Base-by-base conservation (phyloP, 2,888 invertebrate genomes). In the Calameuta filiformis region DNA sequence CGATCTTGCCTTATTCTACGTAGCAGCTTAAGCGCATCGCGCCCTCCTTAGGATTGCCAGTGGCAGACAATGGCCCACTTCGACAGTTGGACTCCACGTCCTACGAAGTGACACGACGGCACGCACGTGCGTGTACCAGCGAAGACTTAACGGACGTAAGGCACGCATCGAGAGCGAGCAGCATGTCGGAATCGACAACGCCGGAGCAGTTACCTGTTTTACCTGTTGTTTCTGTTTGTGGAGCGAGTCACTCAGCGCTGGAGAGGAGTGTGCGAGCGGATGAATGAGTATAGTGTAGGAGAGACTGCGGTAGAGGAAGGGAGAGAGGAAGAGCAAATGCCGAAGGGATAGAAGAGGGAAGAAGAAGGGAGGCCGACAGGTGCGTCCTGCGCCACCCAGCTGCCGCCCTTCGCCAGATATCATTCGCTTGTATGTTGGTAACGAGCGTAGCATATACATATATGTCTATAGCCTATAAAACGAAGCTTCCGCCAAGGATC, bases 361-460 rank as follows among this genome's bases (percentile, higher is more conserved):
- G 15, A 33, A 33, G 31, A 82, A 83, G 85, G 86, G 83, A 81
- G 84, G 80, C 76, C 89, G 91, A 89, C 91, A 91, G 91, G 91
- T 91, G 91, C 84, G 84, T 83, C 79, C 80, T 81, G 85, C 87
- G 87, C 89, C 87, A 88, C 85, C 89, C 91, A 90, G 90, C 91
- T 90, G 91, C 90, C 85, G 82, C 84, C 86, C 87, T 82, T 82
- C 81, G 81, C 84, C 84, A 86, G 83, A 88, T 89, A 88, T 88
- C 87, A 86, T 83, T 86, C 83, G 77, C 34, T 12, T 23, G 30
- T 82, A 82, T 81, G 31, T 15, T 33, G 71, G 30, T 56, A 23
- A 56, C 9, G 23, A 23, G 23, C 2, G 9, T 56, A 56, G 56
- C 0, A 15, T 40, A 6, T 40, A 40, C 15, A 15, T 40, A 15